Evolutionary conservation across 1,140 invertebrate genomes (phyloP).

Genomic region (Rhyacophila brunnea): DNA sequence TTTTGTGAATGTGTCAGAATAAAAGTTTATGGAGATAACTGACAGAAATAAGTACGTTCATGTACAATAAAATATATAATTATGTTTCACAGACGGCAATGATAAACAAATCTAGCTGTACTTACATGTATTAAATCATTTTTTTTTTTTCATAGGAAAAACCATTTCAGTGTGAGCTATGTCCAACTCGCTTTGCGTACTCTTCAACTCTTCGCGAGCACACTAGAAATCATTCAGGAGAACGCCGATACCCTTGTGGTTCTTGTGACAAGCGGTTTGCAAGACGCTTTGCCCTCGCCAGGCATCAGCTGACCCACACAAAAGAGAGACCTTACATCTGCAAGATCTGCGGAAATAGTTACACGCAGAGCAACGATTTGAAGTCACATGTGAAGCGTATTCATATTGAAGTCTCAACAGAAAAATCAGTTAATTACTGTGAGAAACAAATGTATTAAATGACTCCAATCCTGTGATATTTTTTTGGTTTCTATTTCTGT

Average conservation of each 20-base stretch:
- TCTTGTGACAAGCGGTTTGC: conserved; percentile 12
- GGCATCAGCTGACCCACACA: conserved; percentile 25
- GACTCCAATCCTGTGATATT: no score
- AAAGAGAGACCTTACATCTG: conserved; percentile 18
- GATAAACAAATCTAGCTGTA: no score
- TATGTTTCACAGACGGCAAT: no score
- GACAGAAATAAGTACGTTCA: no score
- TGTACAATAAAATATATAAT: no score
- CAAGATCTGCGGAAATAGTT: conserved; percentile 9
- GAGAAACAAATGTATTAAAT: neutral
- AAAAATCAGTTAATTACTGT: conserved; percentile 20
- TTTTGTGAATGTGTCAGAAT: no score
- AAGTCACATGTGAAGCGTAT: conserved; percentile 24
- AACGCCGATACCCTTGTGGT: conserved; percentile 13
- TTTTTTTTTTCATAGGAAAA: conserved; percentile 25
- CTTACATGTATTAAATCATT: no score
- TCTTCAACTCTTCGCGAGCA: conserved; percentile 23
- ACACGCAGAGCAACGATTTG: conserved; percentile 28
- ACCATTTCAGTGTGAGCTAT: conserved; percentile 26
- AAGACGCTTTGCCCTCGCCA: conserved; percentile 11
- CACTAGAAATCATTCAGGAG: conserved; percentile 39
- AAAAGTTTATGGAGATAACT: no score
- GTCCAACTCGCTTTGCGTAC: conserved; percentile 22
- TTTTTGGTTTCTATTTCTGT: no score
- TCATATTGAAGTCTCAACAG: conserved; percentile 6